A percentile compares a stretch with the other conserved stretches of the same genome.
Conservation (phyloP, 2,797 vertebrate species). For the Graptemys geographica region DNA sequence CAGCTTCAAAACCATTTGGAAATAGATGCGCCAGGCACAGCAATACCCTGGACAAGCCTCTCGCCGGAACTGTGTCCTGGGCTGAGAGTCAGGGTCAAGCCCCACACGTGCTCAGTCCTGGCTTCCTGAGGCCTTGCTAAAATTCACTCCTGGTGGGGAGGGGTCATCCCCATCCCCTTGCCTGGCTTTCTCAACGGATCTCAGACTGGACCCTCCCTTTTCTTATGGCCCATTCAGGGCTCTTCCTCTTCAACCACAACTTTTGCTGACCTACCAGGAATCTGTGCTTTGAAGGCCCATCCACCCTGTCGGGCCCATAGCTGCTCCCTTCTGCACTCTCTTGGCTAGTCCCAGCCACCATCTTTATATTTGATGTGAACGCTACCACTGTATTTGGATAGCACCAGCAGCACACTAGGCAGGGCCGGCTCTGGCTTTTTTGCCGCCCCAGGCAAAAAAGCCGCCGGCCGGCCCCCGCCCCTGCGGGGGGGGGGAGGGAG, state of each 20-base stretch:
- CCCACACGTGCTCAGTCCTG: not conserved
- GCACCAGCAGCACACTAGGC: not conserved
- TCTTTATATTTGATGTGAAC: not conserved
- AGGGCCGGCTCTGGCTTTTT: no score
- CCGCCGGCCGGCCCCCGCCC: no score
- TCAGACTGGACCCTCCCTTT: not conserved
- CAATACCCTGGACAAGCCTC: not conserved
- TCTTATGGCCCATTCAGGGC: not conserved
- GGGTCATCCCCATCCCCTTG: not conserved
- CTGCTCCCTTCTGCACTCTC: not conserved
- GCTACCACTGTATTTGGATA: not conserved
- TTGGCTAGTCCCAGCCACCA: not conserved
- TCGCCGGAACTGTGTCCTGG: not conserved
- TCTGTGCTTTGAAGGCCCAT: not conserved
- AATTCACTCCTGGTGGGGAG: not conserved
- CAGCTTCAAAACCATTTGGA: constrained; percentile 29
- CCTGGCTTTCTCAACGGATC: not conserved
- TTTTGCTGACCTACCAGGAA: not conserved
- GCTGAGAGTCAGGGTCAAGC: not conserved
- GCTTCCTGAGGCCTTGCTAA: not conserved
- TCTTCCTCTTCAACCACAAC: not conserved
- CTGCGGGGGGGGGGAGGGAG: no score
- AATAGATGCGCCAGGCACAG: not conserved
- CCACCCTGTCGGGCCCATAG: not conserved
- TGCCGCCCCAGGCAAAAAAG: no score